phyloP scores from a whole-genome alignment of 2,113 vertebrate species.

The Periophthalmodon schlosseri region DNA sequence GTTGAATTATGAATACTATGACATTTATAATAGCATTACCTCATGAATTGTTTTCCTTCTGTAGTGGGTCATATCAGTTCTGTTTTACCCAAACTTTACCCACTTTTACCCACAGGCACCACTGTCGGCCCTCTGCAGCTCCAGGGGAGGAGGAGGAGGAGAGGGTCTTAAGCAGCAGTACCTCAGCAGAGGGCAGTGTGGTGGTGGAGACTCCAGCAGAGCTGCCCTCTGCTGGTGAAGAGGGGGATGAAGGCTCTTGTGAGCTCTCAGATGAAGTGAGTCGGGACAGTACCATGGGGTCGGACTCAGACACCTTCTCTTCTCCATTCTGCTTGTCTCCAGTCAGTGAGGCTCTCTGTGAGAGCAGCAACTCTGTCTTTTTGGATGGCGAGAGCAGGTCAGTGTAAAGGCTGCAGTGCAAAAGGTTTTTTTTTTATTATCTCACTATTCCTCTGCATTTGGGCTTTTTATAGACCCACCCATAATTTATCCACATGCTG shows the following conservation, averaged over 20 bases:
- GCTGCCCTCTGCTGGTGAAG: conserved; percentile 66
- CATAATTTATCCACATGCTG: background rate
- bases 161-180: conserved; percentile 63
- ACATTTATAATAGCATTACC: background rate
- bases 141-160: conserved; percentile 75
- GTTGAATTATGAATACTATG: no score
- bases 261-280: conserved; percentile 92
- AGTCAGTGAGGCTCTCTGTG: conserved; percentile 87
- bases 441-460: background rate
- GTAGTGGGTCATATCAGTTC: background rate
- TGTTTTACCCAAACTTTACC: background rate
- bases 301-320: conserved; percentile 93
- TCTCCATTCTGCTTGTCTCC: conserved; percentile 96
- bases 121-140: conserved; percentile 61
- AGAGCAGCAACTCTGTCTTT: conserved; percentile 87
- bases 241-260: conserved; percentile 86
- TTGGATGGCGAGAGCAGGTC: conserved; percentile 89
- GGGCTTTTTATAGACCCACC: background rate
- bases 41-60: background rate
- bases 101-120: conserved; percentile 54
- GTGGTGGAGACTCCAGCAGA: conserved; percentile 51
- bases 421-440: background rate
- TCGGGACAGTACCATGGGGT: conserved; percentile 92
- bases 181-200: conserved; percentile 66
- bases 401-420: conserved; percentile 11